Conservation (phyloP, 2,113 vertebrate species). For the Pongo pygmaeus region DNA sequence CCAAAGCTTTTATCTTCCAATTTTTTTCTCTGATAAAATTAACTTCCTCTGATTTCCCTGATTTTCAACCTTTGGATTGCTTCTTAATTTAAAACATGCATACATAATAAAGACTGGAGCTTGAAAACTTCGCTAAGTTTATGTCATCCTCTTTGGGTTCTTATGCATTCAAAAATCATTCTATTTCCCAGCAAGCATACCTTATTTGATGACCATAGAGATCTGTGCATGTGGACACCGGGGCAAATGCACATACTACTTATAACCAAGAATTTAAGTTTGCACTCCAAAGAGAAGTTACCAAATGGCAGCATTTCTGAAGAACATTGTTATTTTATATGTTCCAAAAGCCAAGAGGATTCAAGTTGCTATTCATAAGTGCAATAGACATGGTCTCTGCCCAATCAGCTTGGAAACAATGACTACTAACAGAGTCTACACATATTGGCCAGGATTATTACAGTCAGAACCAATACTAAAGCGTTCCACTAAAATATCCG, state of each 20-base stretch:
- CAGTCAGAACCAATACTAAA: background rate
- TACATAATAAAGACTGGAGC: background rate
- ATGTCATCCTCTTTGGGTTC: background rate
- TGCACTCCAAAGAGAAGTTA: background rate
- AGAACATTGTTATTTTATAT: background rate
- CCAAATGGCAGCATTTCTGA: background rate
- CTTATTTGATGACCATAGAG: background rate
- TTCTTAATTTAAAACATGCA: constrained; percentile 45
- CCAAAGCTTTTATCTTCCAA: constrained; percentile 7
- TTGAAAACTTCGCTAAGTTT: background rate
- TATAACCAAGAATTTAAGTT: background rate
- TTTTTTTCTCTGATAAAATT: constrained; percentile 43
- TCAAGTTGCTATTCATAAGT: background rate
- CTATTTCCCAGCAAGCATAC: background rate
- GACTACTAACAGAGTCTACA: background rate
- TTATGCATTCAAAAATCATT: background rate
- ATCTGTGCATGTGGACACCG: background rate
- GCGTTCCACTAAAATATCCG: background rate
- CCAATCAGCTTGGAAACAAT: background rate
- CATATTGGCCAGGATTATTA: background rate
- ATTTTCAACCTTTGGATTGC: background rate
- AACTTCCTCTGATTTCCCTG: background rate
- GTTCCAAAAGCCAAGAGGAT: background rate
- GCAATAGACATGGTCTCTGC: background rate
- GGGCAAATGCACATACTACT: background rate